Percentiles rank a stretch among this genome's conserved stretches.
Evolutionary conservation across 2,888 invertebrate species (phyloP).

Genomic region (Nomada hirtipes): DNA sequence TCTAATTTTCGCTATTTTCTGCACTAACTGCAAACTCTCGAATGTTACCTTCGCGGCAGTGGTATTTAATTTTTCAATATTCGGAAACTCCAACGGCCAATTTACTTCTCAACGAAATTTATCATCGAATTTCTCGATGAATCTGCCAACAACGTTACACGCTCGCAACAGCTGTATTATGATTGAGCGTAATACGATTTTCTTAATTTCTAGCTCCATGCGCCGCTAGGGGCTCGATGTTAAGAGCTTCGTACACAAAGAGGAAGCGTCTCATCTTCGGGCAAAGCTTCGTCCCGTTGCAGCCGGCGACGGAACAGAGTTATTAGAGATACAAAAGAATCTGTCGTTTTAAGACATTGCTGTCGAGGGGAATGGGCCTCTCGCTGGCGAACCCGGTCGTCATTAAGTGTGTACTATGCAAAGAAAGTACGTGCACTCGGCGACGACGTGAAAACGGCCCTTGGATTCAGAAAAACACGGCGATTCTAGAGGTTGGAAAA

Average conservation of each 20-base stretch:
- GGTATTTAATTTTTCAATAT: not conserved
- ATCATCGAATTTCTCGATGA: not conserved
- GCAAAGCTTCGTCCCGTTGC: not conserved
- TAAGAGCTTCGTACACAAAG: not conserved
- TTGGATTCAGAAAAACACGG: not conserved
- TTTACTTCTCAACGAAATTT: not conserved
- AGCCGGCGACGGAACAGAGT: conserved; percentile 19
- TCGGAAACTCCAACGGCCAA: not conserved
- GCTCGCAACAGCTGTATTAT: too few species aligned
- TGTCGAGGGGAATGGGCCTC: conserved; percentile 9
- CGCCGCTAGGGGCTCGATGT: not conserved
- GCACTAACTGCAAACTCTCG: not conserved
- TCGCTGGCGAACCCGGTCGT: not conserved
- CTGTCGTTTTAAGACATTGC: conserved; percentile 34
- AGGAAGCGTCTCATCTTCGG: not conserved
- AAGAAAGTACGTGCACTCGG: not conserved
- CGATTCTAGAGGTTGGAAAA: not conserved
- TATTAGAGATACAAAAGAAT: conserved; percentile 44
- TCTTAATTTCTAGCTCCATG: not conserved
- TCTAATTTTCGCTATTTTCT: too few species aligned
- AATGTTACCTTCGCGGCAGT: not conserved
- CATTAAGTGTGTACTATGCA: conserved; percentile 37
- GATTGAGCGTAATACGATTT: not conserved
- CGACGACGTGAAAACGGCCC: not conserved
- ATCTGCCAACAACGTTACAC: too few species aligned